These are phyloP conservation scores for Ivindomyrus marchei DNA, from an alignment of 2,113 vertebrate species.

Conservation along the genomic window DNA sequence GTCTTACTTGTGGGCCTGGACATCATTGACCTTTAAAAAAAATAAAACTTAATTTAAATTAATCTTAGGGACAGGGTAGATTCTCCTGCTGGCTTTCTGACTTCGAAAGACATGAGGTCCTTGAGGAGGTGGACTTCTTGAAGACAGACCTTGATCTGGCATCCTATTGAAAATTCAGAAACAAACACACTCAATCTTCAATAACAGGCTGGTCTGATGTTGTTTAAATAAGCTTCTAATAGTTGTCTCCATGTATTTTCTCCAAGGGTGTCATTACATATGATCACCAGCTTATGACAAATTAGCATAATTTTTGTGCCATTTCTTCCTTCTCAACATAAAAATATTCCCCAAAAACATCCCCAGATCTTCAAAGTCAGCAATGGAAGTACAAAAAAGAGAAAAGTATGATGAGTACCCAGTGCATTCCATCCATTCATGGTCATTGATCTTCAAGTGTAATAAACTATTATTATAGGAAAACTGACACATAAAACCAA, in stretches of 20 bases:
- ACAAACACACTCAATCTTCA: background rate
- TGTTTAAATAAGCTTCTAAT: background rate
- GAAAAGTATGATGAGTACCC: background rate
- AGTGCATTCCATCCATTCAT: background rate
- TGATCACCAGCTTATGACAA: background rate
- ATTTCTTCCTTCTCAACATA: background rate
- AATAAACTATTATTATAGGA: background rate
- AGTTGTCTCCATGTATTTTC: background rate
- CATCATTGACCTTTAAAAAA: background rate
- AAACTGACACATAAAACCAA: background rate
- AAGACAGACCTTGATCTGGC: background rate
- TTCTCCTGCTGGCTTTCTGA: background rate
- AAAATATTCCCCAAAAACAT: background rate
- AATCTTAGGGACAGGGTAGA: background rate
- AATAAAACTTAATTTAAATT: background rate
- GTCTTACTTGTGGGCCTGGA: background rate
- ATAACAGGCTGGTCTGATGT: background rate
- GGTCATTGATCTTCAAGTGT: background rate
- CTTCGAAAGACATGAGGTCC: background rate
- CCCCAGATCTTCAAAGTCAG: background rate
- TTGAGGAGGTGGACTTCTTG: background rate
- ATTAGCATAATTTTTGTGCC: background rate
- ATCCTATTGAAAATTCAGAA: background rate
- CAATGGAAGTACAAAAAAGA: background rate
- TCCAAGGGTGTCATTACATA: background rate